Conservation (phyloP, 2,113 vertebrate genomes). For the Neodontobutis hainanensis region DNA sequence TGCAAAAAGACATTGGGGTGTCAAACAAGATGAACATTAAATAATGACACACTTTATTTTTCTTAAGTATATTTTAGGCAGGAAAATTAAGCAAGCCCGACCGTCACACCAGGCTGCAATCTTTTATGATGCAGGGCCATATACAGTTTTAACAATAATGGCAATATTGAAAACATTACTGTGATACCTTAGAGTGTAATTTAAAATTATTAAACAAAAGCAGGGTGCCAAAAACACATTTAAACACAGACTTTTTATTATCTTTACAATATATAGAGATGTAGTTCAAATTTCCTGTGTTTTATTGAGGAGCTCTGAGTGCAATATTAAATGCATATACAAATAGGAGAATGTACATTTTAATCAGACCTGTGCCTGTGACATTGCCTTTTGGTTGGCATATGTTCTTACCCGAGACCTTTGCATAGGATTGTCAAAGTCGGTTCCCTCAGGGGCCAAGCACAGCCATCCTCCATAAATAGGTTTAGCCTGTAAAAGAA, state of each 20-base stretch:
- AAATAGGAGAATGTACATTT: not conserved
- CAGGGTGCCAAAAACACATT: too few species aligned
- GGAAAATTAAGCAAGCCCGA: not conserved
- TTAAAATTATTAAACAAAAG: too few species aligned
- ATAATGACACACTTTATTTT: not conserved
- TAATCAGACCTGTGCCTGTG: not conserved
- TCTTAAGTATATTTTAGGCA: not conserved
- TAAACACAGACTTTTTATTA: too few species aligned
- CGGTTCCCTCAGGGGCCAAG: conserved; percentile 85
- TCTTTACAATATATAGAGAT: too few species aligned
- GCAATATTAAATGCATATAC: too few species aligned
- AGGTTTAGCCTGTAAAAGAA: conserved; percentile 82
- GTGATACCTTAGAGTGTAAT: too few species aligned
- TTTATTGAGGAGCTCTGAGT: not conserved
- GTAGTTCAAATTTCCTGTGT: not conserved
- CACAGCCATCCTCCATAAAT: conserved; percentile 87
- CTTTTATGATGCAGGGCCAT: not conserved
- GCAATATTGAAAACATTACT: too few species aligned
- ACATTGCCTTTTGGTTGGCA: not conserved
- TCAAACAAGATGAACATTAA: not conserved
- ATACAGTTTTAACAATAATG: not conserved
- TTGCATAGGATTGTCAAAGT: conserved; percentile 87
- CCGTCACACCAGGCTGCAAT: not conserved
- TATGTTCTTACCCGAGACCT: conserved; percentile 79
- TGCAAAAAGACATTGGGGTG: conserved; percentile 38